A percentile compares a stretch with the other conserved stretches of the same genome.
Conservation (phyloP, 2,888 invertebrate genomes). For the Heliconius cydno region DNA sequence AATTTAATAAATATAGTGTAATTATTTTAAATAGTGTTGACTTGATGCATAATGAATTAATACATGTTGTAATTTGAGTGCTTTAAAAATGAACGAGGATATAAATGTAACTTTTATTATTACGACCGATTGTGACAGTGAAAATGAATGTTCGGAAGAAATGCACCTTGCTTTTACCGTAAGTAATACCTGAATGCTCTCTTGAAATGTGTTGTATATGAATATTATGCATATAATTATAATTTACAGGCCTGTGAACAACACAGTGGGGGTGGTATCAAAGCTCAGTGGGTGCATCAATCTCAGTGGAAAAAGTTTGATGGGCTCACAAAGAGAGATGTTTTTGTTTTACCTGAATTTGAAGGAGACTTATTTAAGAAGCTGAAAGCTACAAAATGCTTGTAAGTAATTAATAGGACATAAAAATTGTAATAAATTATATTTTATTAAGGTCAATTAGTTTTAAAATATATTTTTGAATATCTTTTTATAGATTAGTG, state of each 20-base stretch:
- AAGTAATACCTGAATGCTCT: slow-evolving; percentile 50
- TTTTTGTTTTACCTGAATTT: slow-evolving; percentile 91
- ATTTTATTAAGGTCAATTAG: background rate
- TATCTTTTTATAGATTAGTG: slow-evolving; percentile 84
- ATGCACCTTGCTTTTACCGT: slow-evolving; percentile 86
- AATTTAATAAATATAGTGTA: background rate
- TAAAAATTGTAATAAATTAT: background rate
- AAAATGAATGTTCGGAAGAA: slow-evolving; percentile 82
- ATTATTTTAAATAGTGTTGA: background rate
- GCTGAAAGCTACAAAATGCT: slow-evolving; percentile 85
- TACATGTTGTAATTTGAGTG: background rate
- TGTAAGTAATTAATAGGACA: slow-evolving; percentile 80
- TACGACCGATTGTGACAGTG: slow-evolving; percentile 71
- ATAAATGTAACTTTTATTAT: slow-evolving; percentile 82
- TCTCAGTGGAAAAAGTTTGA: slow-evolving; percentile 83
- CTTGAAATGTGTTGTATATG: slow-evolving; percentile 34
- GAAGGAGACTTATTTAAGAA: slow-evolving; percentile 88
- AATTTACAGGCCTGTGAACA: slow-evolving; percentile 82
- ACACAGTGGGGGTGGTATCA: slow-evolving; percentile 79
- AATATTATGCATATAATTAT: slow-evolving; percentile 19
- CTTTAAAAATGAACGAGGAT: slow-evolving; percentile 65
- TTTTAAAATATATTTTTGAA: background rate
- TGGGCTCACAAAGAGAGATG: slow-evolving; percentile 86
- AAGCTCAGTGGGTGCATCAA: slow-evolving; percentile 86
- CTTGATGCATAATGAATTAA: slow-evolving; percentile 3